These are phyloP conservation scores for Colius striatus DNA, from an alignment of 2,113 vertebrate species.

Conservation along the genomic window DNA sequence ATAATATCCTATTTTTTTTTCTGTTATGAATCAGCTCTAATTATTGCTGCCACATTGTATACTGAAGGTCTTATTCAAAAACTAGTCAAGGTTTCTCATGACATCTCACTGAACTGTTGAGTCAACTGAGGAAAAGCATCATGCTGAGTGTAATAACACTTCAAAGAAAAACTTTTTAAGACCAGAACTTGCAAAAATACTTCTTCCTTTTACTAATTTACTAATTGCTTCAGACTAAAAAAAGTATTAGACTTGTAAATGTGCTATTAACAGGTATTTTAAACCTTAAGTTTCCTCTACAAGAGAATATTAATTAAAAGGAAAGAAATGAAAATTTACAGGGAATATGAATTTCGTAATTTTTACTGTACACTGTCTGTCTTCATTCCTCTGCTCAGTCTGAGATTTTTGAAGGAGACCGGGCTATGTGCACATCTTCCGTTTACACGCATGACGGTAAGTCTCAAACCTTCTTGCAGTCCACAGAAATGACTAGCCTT, in stretches of 20 bases:
- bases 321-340: background rate
- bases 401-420: background rate
- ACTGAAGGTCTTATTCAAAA: background rate
- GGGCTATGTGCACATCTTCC: background rate
- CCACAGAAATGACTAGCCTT: background rate
- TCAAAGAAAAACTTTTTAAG: background rate
- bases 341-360: background rate
- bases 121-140: background rate
- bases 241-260: background rate
- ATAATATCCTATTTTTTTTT: background rate
- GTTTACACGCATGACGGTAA: background rate
- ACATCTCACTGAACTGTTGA: background rate
- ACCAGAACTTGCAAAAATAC: background rate
- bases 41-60: background rate
- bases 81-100: background rate
- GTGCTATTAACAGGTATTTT: background rate
- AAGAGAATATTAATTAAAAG: background rate
- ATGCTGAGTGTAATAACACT: background rate
- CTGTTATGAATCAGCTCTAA: background rate
- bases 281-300: background rate
- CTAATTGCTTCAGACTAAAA: background rate
- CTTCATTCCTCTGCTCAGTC: background rate
- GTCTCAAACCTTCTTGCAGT: background rate
- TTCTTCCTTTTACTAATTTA: background rate
- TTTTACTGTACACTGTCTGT: background rate